Percentiles rank a stretch among this genome's conserved stretches.
Evolutionary conservation across 2,113 vertebrate species (phyloP).

Genomic region (Phaethornis superciliosus): DNA sequence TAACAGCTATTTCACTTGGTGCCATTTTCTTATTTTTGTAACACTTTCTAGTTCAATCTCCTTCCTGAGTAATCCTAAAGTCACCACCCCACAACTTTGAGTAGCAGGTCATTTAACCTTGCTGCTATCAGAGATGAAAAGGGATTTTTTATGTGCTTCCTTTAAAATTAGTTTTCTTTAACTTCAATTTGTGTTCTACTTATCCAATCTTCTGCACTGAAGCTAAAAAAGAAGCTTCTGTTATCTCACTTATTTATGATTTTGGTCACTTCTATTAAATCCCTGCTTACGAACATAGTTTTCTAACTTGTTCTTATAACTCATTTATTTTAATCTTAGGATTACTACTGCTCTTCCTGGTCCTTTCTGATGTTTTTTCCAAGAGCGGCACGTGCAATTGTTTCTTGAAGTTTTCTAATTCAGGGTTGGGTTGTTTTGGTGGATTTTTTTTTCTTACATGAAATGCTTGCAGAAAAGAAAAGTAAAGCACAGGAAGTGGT

Average conservation of each 20-base stretch:
- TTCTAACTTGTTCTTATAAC: constrained; percentile 16
- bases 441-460: no score
- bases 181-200: neutral
- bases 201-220: constrained; percentile 11
- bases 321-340: neutral
- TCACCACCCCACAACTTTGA: neutral
- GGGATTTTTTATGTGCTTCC: neutral
- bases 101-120: constrained; percentile 24
- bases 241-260: constrained; percentile 36
- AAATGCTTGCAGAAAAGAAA: neutral
- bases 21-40: constrained; percentile 4
- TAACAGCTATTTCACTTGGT: neutral
- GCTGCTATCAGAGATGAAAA: constrained; percentile 2
- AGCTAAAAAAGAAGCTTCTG: neutral
- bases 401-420: neutral
- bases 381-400: neutral
- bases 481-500: neutral
- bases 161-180: constrained; percentile 28
- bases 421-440: neutral
- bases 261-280: constrained; percentile 20
- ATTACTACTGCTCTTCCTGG: neutral
- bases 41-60: neutral
- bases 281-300: neutral
- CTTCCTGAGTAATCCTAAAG: constrained; percentile 8
- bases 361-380: neutral